Conservation (phyloP, 1,140 invertebrate genomes). For the Ectropis grisescens region DNA sequence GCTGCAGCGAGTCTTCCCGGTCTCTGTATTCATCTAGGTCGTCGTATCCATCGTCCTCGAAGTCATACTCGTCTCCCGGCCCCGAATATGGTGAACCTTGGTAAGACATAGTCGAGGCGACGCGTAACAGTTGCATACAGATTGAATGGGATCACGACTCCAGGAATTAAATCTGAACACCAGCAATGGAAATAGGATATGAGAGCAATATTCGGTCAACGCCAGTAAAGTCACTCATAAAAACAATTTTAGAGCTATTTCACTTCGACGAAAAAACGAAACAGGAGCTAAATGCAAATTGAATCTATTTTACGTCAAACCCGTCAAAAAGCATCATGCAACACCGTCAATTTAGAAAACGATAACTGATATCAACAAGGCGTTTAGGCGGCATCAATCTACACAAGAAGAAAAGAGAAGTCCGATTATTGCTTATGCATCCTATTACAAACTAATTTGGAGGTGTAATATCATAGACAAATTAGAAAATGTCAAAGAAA, state of each 20-base stretch:
- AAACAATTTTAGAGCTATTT: slow-evolving; percentile 31
- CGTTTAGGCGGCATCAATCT: no score
- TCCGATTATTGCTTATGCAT: slow-evolving; percentile 6
- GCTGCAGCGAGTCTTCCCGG: slow-evolving; percentile 42
- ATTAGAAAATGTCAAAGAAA: no score
- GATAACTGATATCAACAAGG: no score
- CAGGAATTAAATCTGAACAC: slow-evolving; percentile 39
- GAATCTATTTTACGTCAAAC: slow-evolving; percentile 56
- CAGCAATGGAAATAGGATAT: slow-evolving; percentile 20
- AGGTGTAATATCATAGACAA: slow-evolving; percentile 3
- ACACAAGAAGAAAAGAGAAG: slow-evolving; percentile 21
- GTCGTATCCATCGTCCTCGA: slow-evolving; percentile 66
- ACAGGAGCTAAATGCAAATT: slow-evolving; percentile 31
- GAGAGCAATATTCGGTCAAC: slow-evolving; percentile 28
- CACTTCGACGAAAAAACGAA: slow-evolving; percentile 33
- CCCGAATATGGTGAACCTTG: slow-evolving; percentile 68
- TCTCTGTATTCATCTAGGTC: slow-evolving; percentile 61
- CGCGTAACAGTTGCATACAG: slow-evolving; percentile 68
- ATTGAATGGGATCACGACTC: slow-evolving; percentile 49
- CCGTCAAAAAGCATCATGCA: slow-evolving; percentile 42
- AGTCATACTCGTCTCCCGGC: slow-evolving; percentile 62
- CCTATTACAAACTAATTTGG: no score
- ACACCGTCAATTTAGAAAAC: slow-evolving; percentile 13
- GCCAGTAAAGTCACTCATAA: slow-evolving; percentile 48
- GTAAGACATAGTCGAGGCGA: slow-evolving; percentile 66